A percentile compares a stretch with the other conserved stretches of the same genome.
These are phyloP conservation scores for Nezara viridula DNA, from an alignment of 2,888 invertebrate species.

Conservation along the genomic window DNA sequence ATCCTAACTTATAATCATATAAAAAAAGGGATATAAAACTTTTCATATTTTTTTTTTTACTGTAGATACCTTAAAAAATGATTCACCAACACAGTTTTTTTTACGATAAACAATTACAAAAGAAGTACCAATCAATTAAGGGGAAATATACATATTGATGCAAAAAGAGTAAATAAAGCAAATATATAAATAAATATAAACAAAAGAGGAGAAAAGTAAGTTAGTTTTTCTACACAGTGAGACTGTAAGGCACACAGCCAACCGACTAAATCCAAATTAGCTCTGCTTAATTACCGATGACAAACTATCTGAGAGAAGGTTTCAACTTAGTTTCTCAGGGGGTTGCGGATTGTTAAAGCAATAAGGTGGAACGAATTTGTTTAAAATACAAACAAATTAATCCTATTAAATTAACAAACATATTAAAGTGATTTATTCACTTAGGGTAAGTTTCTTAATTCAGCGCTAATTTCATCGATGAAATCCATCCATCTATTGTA, in stretches of 20 bases:
- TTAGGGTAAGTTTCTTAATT: no score
- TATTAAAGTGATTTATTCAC: no score
- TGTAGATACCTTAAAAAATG: no score
- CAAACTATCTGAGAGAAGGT: constrained; percentile 35
- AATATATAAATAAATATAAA: not conserved
- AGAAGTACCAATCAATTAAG: not conserved
- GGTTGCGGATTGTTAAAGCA: not conserved
- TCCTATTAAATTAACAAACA: no score
- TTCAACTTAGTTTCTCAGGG: constrained; percentile 30
- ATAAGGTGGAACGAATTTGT: not conserved
- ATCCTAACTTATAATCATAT: no score
- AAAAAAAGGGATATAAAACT: no score
- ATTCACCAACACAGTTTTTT: no score
- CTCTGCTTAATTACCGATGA: constrained; percentile 37
- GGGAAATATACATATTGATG: not conserved
- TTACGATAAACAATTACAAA: no score
- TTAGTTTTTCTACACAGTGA: not conserved
- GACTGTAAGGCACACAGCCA: constrained; percentile 18
- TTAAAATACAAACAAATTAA: no score
- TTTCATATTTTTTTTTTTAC: no score
- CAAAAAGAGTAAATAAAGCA: not conserved
- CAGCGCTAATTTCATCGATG: no score
- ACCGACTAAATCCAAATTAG: constrained; percentile 49
- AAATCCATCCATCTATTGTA: no score
- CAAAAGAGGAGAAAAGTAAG: not conserved